These are phyloP conservation scores for Acrocephalus kingi DNA, from an alignment of 2,113 vertebrate species.

Conservation along the genomic window DNA sequence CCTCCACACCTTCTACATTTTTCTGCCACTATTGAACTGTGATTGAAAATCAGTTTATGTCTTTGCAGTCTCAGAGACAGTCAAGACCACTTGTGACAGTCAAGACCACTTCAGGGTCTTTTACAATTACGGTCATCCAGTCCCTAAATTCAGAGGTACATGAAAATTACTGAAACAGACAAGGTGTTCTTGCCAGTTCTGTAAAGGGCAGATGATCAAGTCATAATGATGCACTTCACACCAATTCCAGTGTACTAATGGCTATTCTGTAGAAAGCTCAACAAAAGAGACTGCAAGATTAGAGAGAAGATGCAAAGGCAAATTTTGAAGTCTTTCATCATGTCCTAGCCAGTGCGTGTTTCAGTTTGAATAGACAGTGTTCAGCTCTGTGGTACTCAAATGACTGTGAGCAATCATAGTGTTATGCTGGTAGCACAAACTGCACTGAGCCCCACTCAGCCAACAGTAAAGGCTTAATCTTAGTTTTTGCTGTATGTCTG, in stretches of 20 bases:
- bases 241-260: neutral
- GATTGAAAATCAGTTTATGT: neutral
- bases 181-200: neutral
- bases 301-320: neutral
- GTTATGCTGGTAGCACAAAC: neutral
- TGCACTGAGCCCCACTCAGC: neutral
- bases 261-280: neutral
- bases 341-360: neutral
- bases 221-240: neutral
- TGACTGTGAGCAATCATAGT: neutral
- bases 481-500: neutral
- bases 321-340: neutral
- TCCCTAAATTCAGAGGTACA: neutral
- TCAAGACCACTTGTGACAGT: neutral
- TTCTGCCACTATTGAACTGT: neutral
- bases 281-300: neutral
- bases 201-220: neutral
- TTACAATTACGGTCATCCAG: neutral
- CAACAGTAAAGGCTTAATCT: neutral
- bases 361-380: neutral
- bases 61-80: neutral
- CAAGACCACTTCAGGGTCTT: neutral
- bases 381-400: neutral
- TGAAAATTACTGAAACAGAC: neutral
- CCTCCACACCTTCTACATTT: neutral